phyloP scores from a whole-genome alignment of 2,113 vertebrate species.

The Grammomys dolichurus region DNA sequence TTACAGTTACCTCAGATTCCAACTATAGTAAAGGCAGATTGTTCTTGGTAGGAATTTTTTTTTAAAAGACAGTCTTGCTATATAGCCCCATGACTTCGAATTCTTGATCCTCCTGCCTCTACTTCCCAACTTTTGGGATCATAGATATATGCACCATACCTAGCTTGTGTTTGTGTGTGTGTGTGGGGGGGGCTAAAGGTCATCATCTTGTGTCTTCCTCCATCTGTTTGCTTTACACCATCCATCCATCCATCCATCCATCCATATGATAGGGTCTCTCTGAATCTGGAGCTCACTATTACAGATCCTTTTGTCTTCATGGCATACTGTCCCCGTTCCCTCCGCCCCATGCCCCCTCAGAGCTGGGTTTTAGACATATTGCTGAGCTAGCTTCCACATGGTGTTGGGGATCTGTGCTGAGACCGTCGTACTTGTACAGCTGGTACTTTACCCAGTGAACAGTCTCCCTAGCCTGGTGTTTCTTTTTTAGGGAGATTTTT shows the following conservation, averaged over 20 bases:
- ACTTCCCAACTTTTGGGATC: not conserved
- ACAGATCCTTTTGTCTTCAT: not conserved
- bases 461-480: not conserved
- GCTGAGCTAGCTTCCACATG: not conserved
- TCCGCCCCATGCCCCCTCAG: no score
- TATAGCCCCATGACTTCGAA: not conserved
- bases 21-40: not conserved
- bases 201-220: not conserved
- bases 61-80: no score
- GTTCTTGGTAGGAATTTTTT: not conserved
- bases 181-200: not conserved
- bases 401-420: not conserved
- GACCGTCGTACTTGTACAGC: not conserved
- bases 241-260: not conserved
- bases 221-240: not conserved
- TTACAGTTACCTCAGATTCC: not conserved
- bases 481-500: not conserved
- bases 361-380: not conserved
- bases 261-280: not conserved
- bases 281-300: not conserved
- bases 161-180: not conserved
- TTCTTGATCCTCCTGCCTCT: not conserved
- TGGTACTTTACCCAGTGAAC: not conserved
- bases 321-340: not conserved
- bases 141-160: not conserved